A percentile compares a stretch with the other conserved stretches of the same genome.
phyloP scores from a whole-genome alignment of 2,113 vertebrate species.

The Chaetodon trifascialis region DNA sequence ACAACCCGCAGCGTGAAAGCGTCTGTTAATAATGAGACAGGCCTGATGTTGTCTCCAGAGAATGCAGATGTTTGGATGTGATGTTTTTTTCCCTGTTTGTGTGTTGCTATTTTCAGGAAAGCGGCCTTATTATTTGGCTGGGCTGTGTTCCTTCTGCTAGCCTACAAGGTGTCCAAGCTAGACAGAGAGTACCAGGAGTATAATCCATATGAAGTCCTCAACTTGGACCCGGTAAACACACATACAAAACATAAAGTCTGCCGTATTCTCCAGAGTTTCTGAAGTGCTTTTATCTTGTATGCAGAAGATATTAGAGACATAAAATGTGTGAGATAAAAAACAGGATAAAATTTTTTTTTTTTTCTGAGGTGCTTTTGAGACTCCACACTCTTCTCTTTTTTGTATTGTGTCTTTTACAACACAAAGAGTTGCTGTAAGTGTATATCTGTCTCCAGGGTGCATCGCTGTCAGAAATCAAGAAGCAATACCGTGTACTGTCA shows the following conservation, averaged over 20 bases:
- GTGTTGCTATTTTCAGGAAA: conserved; percentile 86
- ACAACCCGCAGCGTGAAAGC: not conserved
- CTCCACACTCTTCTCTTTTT: not conserved
- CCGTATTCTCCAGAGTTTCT: not conserved
- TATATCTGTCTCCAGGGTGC: conserved; percentile 86
- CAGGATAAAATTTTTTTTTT: not conserved
- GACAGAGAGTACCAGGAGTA: conserved; percentile 99
- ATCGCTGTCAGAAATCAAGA: conserved; percentile 94
- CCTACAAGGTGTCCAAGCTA: conserved; percentile 98
- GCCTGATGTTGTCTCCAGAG: not conserved
- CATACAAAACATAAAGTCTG: not conserved
- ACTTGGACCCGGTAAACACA: conserved; percentile 92
- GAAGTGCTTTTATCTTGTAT: not conserved
- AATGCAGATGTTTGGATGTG: conserved; percentile 13
- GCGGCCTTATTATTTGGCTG: conserved; percentile 94
- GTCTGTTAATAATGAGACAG: not conserved
- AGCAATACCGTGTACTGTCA: conserved; percentile 93
- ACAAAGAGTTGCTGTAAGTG: conserved; percentile 20
- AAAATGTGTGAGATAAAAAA: not conserved
- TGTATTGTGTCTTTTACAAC: not conserved
- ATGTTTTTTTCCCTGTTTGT: conserved; percentile 18
- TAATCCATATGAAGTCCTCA: conserved; percentile 97
- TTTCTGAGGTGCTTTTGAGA: not conserved
- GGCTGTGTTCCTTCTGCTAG: conserved; percentile 96
- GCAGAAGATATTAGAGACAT: not conserved